Evolutionary conservation across 2,888 invertebrate species (phyloP).

Genomic region (Drosophila pseudotalamancana): DNA sequence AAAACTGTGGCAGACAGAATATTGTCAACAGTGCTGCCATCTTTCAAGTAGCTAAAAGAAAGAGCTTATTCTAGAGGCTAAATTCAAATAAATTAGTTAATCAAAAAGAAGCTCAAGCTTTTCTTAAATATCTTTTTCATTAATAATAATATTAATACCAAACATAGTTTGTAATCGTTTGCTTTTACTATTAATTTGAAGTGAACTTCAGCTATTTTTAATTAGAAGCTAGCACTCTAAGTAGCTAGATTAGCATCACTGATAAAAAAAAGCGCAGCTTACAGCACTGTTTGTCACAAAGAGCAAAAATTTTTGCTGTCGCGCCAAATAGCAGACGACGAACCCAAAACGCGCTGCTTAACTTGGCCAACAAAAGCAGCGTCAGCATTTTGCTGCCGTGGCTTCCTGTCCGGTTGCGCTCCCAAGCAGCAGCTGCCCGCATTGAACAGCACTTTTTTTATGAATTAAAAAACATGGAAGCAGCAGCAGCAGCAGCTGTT

Average conservation of each 20-base stretch:
- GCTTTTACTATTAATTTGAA: no score
- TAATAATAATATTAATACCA: no score
- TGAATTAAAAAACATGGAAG: constrained; percentile 29
- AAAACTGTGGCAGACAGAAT: constrained; percentile 32
- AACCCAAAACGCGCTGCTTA: constrained; percentile 26
- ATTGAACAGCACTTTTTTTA: constrained; percentile 2
- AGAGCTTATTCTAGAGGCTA: background rate
- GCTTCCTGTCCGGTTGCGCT: constrained; percentile 53
- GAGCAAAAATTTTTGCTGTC: constrained; percentile 27
- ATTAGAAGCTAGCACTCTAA: background rate
- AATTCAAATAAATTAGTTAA: no score
- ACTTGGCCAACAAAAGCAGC: constrained; percentile 33
- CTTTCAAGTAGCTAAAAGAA: background rate
- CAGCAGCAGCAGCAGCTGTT: constrained; percentile 27
- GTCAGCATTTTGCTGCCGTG: constrained; percentile 53
- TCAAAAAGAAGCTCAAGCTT: no score
- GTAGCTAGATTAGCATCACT: constrained; percentile 1
- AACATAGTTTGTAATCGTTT: no score
- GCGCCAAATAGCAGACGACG: constrained; percentile 31
- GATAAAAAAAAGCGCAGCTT: constrained; percentile 5
- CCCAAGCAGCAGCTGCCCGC: constrained; percentile 52
- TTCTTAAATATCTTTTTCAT: no score
- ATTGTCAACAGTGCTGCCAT: background rate
- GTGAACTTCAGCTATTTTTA: no score
- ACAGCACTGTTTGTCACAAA: constrained; percentile 11